phyloP scores from a whole-genome alignment of 2,797 vertebrate genomes.

The Channa striata region DNA sequence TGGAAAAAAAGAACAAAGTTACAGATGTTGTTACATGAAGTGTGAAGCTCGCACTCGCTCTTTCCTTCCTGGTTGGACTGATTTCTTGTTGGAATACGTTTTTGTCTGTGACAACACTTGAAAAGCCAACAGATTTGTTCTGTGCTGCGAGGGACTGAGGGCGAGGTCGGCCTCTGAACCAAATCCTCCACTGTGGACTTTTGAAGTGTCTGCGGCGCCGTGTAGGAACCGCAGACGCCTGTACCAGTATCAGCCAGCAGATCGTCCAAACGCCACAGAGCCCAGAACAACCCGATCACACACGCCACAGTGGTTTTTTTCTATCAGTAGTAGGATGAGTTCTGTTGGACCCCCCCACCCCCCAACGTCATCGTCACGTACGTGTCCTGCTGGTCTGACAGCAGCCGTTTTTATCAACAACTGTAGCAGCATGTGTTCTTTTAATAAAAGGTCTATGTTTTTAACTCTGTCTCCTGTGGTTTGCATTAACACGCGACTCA shows the following conservation, averaged over 20 bases:
- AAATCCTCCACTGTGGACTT: background rate
- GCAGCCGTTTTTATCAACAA: constrained; percentile 57
- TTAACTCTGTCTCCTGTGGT: constrained; percentile 16
- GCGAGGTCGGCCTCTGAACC: background rate
- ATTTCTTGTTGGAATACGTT: no score
- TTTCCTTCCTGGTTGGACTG: no score
- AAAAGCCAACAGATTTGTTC: background rate
- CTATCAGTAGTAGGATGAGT: constrained; percentile 10
- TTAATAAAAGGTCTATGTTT: constrained; percentile 77
- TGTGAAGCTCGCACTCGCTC: no score
- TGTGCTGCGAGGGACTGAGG: no score
- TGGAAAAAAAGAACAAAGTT: no score
- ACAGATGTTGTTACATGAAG: no score
- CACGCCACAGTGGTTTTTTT: no score
- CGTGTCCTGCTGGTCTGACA: constrained; percentile 30
- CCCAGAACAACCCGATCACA: background rate
- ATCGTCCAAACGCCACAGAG: background rate
- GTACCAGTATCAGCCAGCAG: background rate
- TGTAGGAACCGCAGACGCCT: no score
- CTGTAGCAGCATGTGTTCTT: constrained; percentile 74
- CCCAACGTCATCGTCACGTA: no score
- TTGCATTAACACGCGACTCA: no score
- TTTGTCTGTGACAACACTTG: background rate
- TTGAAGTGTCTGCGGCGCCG: background rate
- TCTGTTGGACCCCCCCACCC: constrained; percentile 8